phyloP scores from a whole-genome alignment of 2,113 vertebrate species.

The Dendropsophus ebraccatus region DNA sequence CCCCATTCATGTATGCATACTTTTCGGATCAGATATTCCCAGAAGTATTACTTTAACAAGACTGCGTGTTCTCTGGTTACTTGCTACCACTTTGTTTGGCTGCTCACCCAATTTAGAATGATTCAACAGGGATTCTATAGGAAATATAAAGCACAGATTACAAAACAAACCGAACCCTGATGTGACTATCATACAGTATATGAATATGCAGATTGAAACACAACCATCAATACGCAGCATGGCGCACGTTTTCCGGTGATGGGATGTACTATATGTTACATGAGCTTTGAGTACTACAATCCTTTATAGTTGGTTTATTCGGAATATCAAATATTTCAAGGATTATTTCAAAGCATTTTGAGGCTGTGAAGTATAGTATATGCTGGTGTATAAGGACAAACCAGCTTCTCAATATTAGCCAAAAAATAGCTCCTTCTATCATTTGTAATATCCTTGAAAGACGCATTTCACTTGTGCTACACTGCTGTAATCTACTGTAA shows the following conservation, averaged over 20 bases:
- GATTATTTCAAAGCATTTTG: background rate
- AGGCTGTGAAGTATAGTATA: too few species aligned
- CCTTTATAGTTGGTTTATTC: background rate
- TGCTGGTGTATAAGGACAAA: too few species aligned
- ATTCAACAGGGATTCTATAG: conserved; percentile 1
- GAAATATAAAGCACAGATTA: background rate
- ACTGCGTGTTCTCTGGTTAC: background rate
- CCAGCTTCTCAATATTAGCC: too few species aligned
- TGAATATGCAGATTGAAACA: background rate
- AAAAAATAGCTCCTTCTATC: too few species aligned
- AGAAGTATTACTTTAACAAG: background rate
- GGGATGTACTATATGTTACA: background rate
- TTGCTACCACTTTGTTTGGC: background rate
- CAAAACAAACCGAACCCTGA: background rate
- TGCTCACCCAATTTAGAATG: background rate
- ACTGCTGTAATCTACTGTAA: too few species aligned
- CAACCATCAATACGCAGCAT: background rate
- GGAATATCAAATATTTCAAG: background rate
- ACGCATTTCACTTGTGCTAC: too few species aligned
- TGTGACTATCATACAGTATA: background rate
- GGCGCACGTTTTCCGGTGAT: background rate
- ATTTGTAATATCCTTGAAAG: too few species aligned
- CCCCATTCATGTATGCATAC: background rate
- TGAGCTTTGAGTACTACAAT: background rate
- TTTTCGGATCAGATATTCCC: conserved; percentile 1